Evolutionary conservation across 2,113 vertebrate species (phyloP).

Genomic region (Hemiscyllium ocellatum): DNA sequence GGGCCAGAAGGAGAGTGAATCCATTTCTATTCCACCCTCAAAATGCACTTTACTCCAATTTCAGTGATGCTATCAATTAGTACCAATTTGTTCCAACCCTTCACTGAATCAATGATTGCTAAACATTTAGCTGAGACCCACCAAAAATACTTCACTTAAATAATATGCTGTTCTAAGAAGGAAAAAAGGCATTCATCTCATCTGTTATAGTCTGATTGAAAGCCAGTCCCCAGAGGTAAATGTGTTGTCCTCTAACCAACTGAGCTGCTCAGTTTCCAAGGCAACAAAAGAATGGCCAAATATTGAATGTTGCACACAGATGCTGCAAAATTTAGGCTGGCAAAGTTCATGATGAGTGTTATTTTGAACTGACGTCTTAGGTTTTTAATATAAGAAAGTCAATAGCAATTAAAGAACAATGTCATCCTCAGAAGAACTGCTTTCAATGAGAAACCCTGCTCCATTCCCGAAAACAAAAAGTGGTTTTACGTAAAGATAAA

Average conservation of each 20-base stretch:
- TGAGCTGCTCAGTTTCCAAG: slow-evolving; percentile 6
- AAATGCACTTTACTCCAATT: neutral
- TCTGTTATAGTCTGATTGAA: neutral
- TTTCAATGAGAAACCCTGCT: neutral
- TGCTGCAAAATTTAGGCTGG: neutral
- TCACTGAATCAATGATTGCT: neutral
- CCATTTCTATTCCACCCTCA: neutral
- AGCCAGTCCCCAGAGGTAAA: neutral
- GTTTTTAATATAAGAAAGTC: neutral
- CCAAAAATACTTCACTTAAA: neutral
- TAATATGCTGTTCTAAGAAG: neutral
- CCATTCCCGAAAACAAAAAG: neutral
- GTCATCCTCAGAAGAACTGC: neutral
- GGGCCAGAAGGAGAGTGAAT: neutral
- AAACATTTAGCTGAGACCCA: neutral
- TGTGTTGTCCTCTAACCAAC: neutral
- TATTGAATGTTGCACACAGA: neutral
- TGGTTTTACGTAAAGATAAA: neutral
- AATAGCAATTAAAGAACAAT: neutral
- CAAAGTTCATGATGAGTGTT: neutral
- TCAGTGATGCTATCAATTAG: neutral
- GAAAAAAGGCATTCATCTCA: neutral
- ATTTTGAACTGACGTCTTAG: neutral
- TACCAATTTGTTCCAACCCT: neutral
- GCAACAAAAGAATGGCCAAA: neutral